Percentiles rank a stretch among this genome's conserved stretches.
These are phyloP conservation scores for Meriones psammophilus DNA, from an alignment of 2,797 vertebrate genomes.

Conservation along the genomic window DNA sequence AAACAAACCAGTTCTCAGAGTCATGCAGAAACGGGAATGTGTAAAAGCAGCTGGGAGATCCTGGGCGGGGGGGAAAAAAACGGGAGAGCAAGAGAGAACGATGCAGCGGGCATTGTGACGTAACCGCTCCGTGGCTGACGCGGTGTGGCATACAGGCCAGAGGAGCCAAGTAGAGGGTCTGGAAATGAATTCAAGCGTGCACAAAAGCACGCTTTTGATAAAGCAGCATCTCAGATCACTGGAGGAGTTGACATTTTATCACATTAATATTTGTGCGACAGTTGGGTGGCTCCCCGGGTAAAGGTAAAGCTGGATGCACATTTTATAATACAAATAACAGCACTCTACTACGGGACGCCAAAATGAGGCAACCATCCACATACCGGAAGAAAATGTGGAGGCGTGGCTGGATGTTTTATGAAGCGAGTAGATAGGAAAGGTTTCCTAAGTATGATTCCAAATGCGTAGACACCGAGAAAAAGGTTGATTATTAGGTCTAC, in stretches of 20 bases:
- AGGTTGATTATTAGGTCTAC: background rate
- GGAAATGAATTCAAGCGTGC: background rate
- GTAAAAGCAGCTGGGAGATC: background rate
- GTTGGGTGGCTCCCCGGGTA: background rate
- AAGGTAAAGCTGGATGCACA: constrained; percentile 36
- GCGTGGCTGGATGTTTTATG: background rate
- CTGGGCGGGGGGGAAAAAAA: background rate
- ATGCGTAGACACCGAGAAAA: background rate
- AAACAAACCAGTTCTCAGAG: constrained; percentile 49
- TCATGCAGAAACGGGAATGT: constrained; percentile 51
- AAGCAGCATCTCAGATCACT: constrained; percentile 4
- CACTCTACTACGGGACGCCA: background rate
- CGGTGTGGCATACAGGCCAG: background rate
- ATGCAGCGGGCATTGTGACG: background rate
- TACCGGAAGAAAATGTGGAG: constrained; percentile 40
- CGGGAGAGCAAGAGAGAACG: background rate
- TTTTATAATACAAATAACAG: background rate
- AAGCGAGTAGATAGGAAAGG: background rate
- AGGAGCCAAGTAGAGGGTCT: background rate
- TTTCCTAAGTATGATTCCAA: constrained; percentile 34
- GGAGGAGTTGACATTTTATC: background rate
- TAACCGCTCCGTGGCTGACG: background rate
- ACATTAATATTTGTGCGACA: background rate
- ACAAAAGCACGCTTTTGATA: background rate
- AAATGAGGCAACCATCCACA: background rate